Conservation (phyloP, 2,113 vertebrate species). For the Peromyscus polionotus region DNA sequence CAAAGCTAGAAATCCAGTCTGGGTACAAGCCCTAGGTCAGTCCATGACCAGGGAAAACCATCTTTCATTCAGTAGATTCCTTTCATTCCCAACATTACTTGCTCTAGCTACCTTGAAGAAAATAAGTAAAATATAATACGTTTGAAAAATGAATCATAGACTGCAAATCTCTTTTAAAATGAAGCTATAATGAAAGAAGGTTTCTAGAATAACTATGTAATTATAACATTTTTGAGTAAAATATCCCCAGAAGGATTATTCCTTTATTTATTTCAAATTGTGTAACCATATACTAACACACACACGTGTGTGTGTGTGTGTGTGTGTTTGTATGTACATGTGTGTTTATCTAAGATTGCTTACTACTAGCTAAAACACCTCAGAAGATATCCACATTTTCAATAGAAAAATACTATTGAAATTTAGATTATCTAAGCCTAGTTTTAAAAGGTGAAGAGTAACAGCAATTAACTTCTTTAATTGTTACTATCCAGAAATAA, state of each 20-base stretch:
- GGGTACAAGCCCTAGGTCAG: not conserved
- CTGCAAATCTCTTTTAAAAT: slow-evolving; percentile 13
- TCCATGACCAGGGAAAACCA: not conserved
- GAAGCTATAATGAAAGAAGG: not conserved
- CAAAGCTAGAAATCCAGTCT: not conserved
- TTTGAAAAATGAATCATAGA: not conserved
- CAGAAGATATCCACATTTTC: slow-evolving; percentile 38
- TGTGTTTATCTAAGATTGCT: not conserved
- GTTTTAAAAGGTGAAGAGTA: slow-evolving; percentile 37
- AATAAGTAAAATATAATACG: not conserved
- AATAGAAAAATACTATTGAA: not conserved
- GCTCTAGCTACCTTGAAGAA: not conserved
- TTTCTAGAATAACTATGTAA: slow-evolving; percentile 38
- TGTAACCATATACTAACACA: not conserved
- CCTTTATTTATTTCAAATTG: slow-evolving; percentile 35
- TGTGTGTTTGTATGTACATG: not conserved
- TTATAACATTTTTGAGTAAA: slow-evolving; percentile 31
- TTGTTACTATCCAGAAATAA: slow-evolving; percentile 51
- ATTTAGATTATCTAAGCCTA: slow-evolving; percentile 21
- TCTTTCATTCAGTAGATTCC: not conserved
- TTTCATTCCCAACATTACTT: slow-evolving; percentile 19
- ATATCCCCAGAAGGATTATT: not conserved
- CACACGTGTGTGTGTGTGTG: not conserved
- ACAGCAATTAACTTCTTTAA: slow-evolving; percentile 42
- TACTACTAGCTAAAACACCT: not conserved